Evolutionary conservation across 2,113 vertebrate genomes (phyloP), one percentile per base, ranked within the genome.

Genomic region (Cyprinus carpio): DNA sequence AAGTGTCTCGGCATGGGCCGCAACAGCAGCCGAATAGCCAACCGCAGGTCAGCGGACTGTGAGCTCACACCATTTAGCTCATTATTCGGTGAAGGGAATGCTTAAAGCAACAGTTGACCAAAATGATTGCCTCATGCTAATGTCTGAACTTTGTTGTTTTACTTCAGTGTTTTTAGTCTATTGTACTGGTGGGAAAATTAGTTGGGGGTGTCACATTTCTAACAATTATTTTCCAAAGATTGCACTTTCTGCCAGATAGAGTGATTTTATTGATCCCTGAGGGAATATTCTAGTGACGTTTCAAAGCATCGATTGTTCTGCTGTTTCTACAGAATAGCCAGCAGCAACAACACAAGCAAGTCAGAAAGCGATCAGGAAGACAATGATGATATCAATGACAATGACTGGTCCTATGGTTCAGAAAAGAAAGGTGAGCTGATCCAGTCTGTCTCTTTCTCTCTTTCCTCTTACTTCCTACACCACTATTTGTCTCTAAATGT

Each of bases 1-100:
- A 99, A 99, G 93, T 99, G 98, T 91, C 95, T 99, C 58, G 98
- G 97, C 72, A 99, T 99, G 98, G 97, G 98, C 62, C 95, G 97
- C 82, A 99, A 99, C 94, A 99, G 97, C 95, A 99, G 98, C 86
- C 96, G 97, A 74, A 98, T 99, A 0, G 98, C 98, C 90, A 99
- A 96, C 92, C 96, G 97, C 89, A 96, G 97, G 97, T 98, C 82
- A 13, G 87, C 9, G n/a, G 13, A 12, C 78, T 65, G 34, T 20
- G 34, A 40, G 13, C n/a, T 82, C 34, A 15, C 16, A 0, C 6
- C 54, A 58, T 23, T 74, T 29, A 12, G 15, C 29, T 71, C 23
- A 69, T 69, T 37, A 34, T 69, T 69, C 29, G 0, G 8, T 20
- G 16, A 69, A 67, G 64, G 13, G 27, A 67, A 67, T 31, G 1